Evolutionary conservation across 2,888 invertebrate species (phyloP), one percentile per base, ranked within the genome.

Genomic region (Cartodere bifasciata): DNA sequence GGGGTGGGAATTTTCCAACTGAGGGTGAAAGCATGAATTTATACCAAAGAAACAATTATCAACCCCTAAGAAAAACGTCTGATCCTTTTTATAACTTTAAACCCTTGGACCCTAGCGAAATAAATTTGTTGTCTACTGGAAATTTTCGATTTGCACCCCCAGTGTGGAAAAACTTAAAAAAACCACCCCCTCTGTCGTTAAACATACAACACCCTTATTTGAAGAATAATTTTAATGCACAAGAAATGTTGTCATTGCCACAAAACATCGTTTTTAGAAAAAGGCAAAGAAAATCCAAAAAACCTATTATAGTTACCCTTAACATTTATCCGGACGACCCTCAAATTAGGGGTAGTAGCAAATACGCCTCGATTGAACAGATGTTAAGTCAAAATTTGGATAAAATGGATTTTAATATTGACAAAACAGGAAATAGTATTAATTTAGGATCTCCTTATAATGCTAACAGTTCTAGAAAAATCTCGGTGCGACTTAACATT

Each of bases 81-180:
- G 81, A 82, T 50, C 79, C 79, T 11, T 66, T 82, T 39, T 72
- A 70, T 48, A 68, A 65, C 2, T 82, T 68, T 46, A 83, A 79
- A 49, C 82, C 83, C 0, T 71, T 73, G 35, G 74, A 71, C 39
- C 80, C 81, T 0, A 70, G 77, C 17, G 82, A 83, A 32, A 70
- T 83, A 0, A 83, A 83, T 57, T 58, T 81, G 22, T 48, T 83
- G 41, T 80, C 81, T 3, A 70, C 76, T 22, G 61, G 57, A 21
- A 62, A 58, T 34, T 53, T 63, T 31, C 45, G 62, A 40, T 54
- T 64, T 49, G 47, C 62, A 32, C 53, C 67, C 42, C 51, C 56
- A 2, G 35, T 47, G 15, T 52, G 54, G 52, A 43, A 40, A 11
- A 41, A 41, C 20, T 39, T 41, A 11, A 35, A 36, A 20, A 26